Base-by-base conservation (phyloP, 2,113 vertebrate species). In the Catagonus wagneri region DNA sequence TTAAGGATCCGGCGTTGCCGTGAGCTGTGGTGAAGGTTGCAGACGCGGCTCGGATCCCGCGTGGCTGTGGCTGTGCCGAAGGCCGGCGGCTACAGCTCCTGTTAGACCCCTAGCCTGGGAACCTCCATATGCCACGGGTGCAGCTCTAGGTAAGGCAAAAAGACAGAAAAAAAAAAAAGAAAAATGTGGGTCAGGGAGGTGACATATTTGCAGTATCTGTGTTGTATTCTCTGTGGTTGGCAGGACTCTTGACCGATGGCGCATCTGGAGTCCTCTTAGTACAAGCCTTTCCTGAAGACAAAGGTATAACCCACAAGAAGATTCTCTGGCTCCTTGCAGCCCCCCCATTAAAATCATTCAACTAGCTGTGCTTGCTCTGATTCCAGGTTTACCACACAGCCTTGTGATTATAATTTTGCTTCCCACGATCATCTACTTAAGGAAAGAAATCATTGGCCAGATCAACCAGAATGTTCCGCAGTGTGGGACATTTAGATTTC, bases 401-500 rank as follows among this genome's bases (percentile, higher is more conserved):
- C 52, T 56, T 22, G 13, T 75, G 58, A 89, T 23, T 56, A 76
- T 27, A 69, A 56, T n/a, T 44, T 17, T 52, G 20, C 32, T 85
- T 76, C 16, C 3, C 6, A 85, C 3, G 39, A 39, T 34, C 65
- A 75, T 7, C 19, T 25, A 34, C 60, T 65, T 50, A 58, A 72
- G 56, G 60, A 36, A 71, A 34, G 9, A 72, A 50, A 36, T 14
- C 36, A 90, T 8, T 54, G 60, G 60, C 22, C 22, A 78, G 75
- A 68, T 32, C n/a, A 89, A 52, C 2, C 29, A 84, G 34, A 60
- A 58, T 78, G 12, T 52, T 89, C 39, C 76, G 34, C 7, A 68
- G 54, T 89, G 74, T n/a, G 52, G 81, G 44, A 39, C 23, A 56
- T 72, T 65, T 29, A 15, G 72, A 50, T 78, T 88, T 90, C 58